A percentile compares a stretch with the other conserved stretches of the same genome.
Evolutionary conservation across 2,797 vertebrate species (phyloP).

Genomic region (Mormyrus hasselquistii): DNA sequence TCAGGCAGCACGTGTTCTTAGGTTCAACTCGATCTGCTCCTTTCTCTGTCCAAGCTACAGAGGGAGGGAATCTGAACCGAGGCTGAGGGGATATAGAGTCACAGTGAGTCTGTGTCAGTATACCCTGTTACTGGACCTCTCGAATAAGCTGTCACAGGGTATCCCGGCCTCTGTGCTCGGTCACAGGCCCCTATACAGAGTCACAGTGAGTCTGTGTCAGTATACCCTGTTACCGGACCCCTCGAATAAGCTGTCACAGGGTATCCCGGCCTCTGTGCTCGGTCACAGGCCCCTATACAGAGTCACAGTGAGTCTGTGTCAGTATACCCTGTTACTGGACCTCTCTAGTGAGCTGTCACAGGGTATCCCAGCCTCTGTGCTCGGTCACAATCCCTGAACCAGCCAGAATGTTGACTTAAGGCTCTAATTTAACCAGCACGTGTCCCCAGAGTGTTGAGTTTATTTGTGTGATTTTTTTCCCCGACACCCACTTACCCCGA

Average conservation of each 20-base stretch:
- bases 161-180: slow-evolving; percentile 54
- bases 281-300: slow-evolving; percentile 53
- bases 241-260: slow-evolving; percentile 67
- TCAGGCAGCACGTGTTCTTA: slow-evolving; percentile 62
- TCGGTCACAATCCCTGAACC: slow-evolving; percentile 55
- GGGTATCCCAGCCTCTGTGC: slow-evolving; percentile 50
- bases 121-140: slow-evolving; percentile 61
- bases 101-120: slow-evolving; percentile 62
- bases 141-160: slow-evolving; percentile 66
- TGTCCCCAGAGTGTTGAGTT: slow-evolving; percentile 62
- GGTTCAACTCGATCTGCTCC: slow-evolving; percentile 56
- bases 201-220: slow-evolving; percentile 67
- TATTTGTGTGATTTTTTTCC: slow-evolving; percentile 77
- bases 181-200: slow-evolving; percentile 54
- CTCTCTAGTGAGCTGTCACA: slow-evolving; percentile 69
- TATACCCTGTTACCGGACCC: slow-evolving; percentile 57
- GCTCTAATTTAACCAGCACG: slow-evolving; percentile 61
- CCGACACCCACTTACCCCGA: slow-evolving; percentile 74
- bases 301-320: slow-evolving; percentile 67
- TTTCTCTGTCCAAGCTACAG: slow-evolving; percentile 59
- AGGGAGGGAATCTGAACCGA: slow-evolving; percentile 31
- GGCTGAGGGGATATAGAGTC: slow-evolving; percentile 53
- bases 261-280: slow-evolving; percentile 50
- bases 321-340: slow-evolving; percentile 54
- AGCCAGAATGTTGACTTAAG: slow-evolving; percentile 64